Base-by-base conservation (phyloP, 2,888 invertebrate species). In the Dimorphilus gyrociliatus region DNA sequence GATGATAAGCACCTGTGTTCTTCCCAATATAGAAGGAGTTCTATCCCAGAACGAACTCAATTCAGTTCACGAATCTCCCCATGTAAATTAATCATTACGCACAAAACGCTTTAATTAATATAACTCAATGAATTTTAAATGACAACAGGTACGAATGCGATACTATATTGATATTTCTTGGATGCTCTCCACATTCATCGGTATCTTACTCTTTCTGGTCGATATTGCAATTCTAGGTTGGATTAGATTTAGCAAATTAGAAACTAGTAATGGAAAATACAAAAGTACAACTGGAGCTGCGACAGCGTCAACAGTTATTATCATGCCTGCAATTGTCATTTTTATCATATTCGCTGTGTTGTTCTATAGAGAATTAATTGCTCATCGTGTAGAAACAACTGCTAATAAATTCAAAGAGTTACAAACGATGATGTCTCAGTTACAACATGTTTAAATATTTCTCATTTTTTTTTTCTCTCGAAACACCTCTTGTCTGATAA, bases 11-110 rank as follows among this genome's bases (percentile, higher is more conserved):
- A 90, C 90, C 1, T 90, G 88, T 58, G 75, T 90, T 35, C 66
- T 90, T 42, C 88, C 90, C 1, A 82, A 88, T 57, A 81, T 90
- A 34, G 90, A 90, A 56, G 84, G 86, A 2, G 78, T 85, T n/a
- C n/a, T n/a, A n/a, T n/a, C n/a, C n/a, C n/a, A n/a, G n/a, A n/a
- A n/a, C n/a, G n/a, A n/a, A n/a, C n/a, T n/a, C n/a, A n/a, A 44
- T 17, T 49, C 56, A 1, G 50, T 57, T 14, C 47, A 49, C 16
- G 65, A 66, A 39, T 66, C 65, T 8, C 65, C 65, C 2, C 65
- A 67, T 37, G 63, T 63, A 27, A 56, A n/a, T n/a, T n/a, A n/a
- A n/a, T n/a, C n/a, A n/a, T n/a, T n/a, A n/a, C n/a, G n/a, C n/a
- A n/a, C n/a, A n/a, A n/a, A n/a, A n/a, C n/a, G n/a, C n/a, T n/a